phyloP scores from a whole-genome alignment of 2,797 vertebrate genomes.

The Heliangelus exortis region DNA sequence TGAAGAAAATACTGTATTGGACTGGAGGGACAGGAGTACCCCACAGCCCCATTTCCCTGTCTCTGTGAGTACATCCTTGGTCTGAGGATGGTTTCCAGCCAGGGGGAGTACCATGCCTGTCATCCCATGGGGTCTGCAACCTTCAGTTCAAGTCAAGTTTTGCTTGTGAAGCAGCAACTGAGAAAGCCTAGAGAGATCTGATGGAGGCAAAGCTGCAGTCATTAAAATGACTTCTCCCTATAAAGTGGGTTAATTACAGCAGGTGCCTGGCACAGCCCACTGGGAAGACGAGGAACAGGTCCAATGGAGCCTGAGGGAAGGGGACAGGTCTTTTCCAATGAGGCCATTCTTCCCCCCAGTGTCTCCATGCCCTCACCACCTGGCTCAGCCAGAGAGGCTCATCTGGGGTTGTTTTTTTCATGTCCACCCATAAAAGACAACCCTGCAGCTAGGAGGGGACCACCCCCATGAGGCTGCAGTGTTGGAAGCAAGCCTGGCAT shows the following conservation, averaged over 20 bases:
- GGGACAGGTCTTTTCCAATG: not conserved
- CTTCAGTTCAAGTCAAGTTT: not conserved
- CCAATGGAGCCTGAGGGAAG: not conserved
- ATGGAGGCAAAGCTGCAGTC: not conserved
- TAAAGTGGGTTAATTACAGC: not conserved
- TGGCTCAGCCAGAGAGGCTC: accelerated
- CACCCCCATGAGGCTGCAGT: accelerated
- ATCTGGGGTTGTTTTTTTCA: accelerated
- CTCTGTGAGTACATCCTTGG: not conserved
- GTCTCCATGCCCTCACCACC: not conserved
- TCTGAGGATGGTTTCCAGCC: not conserved
- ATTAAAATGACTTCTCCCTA: not conserved
- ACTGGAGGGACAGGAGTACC: not conserved
- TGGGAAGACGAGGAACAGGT: accelerated
- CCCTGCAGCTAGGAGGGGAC: not conserved
- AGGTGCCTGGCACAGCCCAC: not conserved
- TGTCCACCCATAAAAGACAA: accelerated
- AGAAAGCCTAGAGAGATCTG: not conserved
- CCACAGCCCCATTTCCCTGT: too few species aligned
- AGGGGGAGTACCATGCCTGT: not conserved
- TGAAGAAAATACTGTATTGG: not conserved
- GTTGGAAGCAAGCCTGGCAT: not conserved
- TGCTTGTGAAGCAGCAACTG: not conserved
- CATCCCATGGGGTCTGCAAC: not conserved
- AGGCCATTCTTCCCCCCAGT: not conserved